phyloP scores from a whole-genome alignment of 1,140 invertebrate species.

The Aphis gossypii region DNA sequence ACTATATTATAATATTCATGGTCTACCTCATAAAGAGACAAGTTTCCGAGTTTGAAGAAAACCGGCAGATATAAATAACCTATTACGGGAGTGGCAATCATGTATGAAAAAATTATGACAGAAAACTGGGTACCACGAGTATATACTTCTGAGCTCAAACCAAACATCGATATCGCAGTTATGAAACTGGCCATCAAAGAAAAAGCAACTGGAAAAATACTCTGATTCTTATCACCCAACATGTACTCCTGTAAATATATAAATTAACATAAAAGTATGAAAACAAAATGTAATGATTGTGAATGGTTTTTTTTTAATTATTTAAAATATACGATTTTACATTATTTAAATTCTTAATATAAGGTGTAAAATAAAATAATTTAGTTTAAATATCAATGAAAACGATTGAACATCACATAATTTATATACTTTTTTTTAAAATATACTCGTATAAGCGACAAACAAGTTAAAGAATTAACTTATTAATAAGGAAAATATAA shows the following conservation, averaged over 20 bases:
- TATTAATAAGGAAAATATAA: no score
- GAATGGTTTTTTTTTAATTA: no score
- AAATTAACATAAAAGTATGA: no score
- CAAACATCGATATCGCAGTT: conserved; percentile 91
- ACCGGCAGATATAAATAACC: conserved; percentile 86
- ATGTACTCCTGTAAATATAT: conserved; percentile 76
- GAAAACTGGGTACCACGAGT: conserved; percentile 84
- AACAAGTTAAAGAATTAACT: background rate
- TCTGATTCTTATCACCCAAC: conserved; percentile 80
- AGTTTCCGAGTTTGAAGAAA: conserved; percentile 84
- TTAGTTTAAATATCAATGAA: no score
- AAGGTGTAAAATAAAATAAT: no score
- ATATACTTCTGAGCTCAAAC: conserved; percentile 86
- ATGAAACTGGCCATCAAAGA: conserved; percentile 93
- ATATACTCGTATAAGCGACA: no score
- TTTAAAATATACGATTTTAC: no score
- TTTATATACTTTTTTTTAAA: no score
- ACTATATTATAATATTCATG: background rate
- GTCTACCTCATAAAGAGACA: conserved; percentile 79
- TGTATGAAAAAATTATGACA: conserved; percentile 81
- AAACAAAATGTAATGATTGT: no score
- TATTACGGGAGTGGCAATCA: conserved; percentile 80
- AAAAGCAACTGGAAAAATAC: conserved; percentile 79
- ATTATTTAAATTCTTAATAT: no score
- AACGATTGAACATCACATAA: no score